Percentiles rank a stretch among this genome's conserved stretches.
phyloP scores from a whole-genome alignment of 2,113 vertebrate genomes.

The Rhea americana region DNA sequence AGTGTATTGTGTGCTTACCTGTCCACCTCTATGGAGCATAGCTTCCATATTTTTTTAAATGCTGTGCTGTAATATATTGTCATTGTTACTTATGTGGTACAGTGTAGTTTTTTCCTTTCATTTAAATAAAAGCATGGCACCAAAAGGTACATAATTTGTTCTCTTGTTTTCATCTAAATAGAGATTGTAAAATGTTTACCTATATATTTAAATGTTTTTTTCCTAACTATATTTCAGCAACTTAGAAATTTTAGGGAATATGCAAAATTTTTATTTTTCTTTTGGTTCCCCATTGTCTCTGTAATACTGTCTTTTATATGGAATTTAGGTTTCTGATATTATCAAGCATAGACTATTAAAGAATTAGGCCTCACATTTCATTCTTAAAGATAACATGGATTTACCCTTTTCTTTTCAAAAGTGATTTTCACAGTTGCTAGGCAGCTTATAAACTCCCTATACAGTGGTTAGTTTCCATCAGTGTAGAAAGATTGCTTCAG shows the following conservation, averaged over 20 bases:
- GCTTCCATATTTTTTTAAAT: conserved; percentile 79
- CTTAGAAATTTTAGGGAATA: background rate
- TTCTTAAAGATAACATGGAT: background rate
- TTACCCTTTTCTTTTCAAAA: background rate
- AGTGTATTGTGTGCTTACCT: conserved; percentile 80
- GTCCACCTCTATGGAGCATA: conserved; percentile 75
- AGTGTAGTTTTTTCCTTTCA: conserved; percentile 80
- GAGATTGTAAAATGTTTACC: background rate
- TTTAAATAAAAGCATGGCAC: conserved; percentile 97
- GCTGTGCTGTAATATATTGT: conserved; percentile 85
- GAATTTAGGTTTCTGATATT: background rate
- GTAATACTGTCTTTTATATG: background rate
- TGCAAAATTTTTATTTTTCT: background rate
- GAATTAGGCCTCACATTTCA: background rate
- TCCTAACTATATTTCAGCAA: background rate
- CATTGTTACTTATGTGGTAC: conserved; percentile 80
- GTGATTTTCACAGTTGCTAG: background rate
- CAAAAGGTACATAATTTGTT: conserved; percentile 51
- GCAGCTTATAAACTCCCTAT: background rate
- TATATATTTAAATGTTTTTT: background rate
- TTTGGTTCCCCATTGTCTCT: background rate
- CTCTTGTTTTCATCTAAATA: conserved; percentile 18
- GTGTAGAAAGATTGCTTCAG: background rate
- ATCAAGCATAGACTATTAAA: background rate
- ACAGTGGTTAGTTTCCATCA: background rate